These are phyloP conservation scores for Actinia equina DNA, from an alignment of 64 coral and sea anemone genomes.

Conservation along the genomic window DNA sequence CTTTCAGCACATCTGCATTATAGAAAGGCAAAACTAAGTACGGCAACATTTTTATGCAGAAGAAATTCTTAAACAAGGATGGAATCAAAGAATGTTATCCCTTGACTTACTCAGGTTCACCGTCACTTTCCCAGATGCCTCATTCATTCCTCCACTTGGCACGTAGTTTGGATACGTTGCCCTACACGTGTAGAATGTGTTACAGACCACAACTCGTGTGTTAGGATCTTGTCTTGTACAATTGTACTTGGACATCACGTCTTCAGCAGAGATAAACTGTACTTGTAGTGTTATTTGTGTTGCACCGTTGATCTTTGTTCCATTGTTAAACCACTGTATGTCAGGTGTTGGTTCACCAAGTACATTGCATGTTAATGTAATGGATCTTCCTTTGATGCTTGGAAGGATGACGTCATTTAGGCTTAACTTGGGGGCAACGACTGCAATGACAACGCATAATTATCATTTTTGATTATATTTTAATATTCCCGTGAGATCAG, in stretches of 20 bases:
- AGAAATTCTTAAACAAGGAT: background rate
- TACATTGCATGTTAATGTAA: background rate
- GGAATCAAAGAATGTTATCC: background rate
- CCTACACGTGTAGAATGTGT: background rate
- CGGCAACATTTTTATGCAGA: background rate
- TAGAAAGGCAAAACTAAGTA: background rate
- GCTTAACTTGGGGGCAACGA: background rate
- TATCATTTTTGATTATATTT: background rate
- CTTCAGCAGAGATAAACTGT: too few species aligned
- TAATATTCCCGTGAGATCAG: background rate
- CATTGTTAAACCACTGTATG: background rate
- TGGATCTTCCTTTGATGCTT: background rate
- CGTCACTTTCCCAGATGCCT: background rate
- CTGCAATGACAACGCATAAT: background rate
- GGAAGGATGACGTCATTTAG: background rate
- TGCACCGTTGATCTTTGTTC: too few species aligned
- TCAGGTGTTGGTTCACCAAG: background rate
- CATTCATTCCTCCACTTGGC: background rate
- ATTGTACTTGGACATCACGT: background rate
- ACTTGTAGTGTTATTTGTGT: too few species aligned
- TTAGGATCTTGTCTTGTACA: conserved; percentile 16
- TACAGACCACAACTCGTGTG: background rate
- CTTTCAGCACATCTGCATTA: background rate
- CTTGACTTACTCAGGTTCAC: background rate
- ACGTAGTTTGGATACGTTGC: background rate